Base-by-base conservation (phyloP, 2,888 invertebrate species). In the Phasia obesa region DNA sequence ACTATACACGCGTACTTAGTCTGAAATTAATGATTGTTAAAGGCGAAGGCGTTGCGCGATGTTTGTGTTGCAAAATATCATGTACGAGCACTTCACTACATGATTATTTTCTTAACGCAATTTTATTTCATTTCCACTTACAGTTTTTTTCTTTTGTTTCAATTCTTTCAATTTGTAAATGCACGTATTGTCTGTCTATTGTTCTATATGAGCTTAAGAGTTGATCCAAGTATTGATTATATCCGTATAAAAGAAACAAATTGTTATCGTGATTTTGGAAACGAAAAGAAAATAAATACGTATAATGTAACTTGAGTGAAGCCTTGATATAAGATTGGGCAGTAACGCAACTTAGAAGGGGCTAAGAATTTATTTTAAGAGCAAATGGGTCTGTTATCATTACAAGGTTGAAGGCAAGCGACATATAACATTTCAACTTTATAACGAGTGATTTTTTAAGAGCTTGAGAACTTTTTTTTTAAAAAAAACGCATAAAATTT, bases 1-100 rank as follows among this genome's bases (percentile, higher is more conserved):
- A 4, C 6, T 31, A 55, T 60, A 55, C 69, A 70, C 73, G 79
- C 80, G 82, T 86, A 85, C 75, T 86, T 86, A 86, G 84, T 81
- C 49, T 71, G 69, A 82, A 85, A 86, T 86, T 85, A 85, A 86
- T 86, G 77, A 83, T 76, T 64, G 84, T 81, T 84, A 55, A 71
- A 79, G 83, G 79, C 77, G 77, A 73, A 81, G 84, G 81, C 80
- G 84, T 84, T 75, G 59, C 71, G 27, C 38, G 49, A 62, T 70
- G 44, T 65, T 75, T 64, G 74, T 65, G 75, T 81, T 77, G 81
- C 69, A 62, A 59, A 64, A 51, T 57, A 81, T 70, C 19, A 70
- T 64, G 70, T 69, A 55, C 62, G 38, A 62, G 55, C 59, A 47
- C 77, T 70, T 55, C 69, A 70, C 19, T 53, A 53, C 59, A 65